These are phyloP conservation scores for Bufo gargarizans DNA, from an alignment of 2,113 vertebrate species.

Conservation along the genomic window DNA sequence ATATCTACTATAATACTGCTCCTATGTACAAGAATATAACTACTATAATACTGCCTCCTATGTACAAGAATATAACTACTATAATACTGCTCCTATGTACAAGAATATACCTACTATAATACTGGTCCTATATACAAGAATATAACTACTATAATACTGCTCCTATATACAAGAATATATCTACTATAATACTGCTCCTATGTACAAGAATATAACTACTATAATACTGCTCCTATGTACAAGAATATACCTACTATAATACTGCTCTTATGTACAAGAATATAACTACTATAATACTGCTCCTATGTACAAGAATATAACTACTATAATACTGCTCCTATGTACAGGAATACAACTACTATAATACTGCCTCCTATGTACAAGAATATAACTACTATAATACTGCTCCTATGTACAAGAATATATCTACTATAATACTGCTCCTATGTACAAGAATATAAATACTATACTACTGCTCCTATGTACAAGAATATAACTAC, in stretches of 20 bases:
- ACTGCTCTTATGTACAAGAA: background rate
- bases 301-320: background rate
- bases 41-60: background rate
- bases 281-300: background rate
- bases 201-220: background rate
- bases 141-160: too few species aligned
- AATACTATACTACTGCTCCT: background rate
- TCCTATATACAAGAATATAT: too few species aligned
- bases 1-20: background rate
- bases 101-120: too few species aligned
- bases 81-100: too few species aligned
- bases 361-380: too few species aligned
- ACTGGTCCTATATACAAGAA: too few species aligned
- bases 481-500: slow-evolving; percentile 5
- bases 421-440: background rate
- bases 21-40: background rate
- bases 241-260: slow-evolving; percentile 8
- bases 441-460: too few species aligned
- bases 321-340: background rate
- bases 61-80: too few species aligned
- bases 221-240: background rate
- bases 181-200: background rate
- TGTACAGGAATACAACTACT: too few species aligned
- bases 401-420: background rate
- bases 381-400: too few species aligned